These are phyloP conservation scores for Scophthalmus maximus DNA, from an alignment of 2,113 vertebrate species.

Conservation along the genomic window DNA sequence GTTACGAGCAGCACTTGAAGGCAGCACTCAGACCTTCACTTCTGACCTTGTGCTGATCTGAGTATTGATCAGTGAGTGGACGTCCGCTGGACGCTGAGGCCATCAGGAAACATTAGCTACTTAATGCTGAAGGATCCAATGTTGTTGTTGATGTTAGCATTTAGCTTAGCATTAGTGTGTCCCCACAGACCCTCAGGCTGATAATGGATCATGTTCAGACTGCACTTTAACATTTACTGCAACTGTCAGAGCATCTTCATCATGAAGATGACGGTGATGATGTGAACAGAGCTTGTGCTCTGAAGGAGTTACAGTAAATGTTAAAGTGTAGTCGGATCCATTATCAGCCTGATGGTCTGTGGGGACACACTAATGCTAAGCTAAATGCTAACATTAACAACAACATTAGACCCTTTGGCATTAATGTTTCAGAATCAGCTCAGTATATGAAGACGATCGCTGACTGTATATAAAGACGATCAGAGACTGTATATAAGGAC, in stretches of 20 bases:
- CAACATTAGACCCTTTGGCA: too few relatives aligned
- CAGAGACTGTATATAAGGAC: too few relatives aligned
- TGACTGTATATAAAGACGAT: too few relatives aligned
- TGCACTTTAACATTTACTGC: neutral
- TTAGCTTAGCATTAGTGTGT: constrained; percentile 49
- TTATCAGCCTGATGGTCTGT: neutral
- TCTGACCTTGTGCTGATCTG: neutral
- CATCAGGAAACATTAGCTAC: constrained; percentile 13
- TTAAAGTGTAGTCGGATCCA: too few relatives aligned
- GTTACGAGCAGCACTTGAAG: constrained; percentile 7
- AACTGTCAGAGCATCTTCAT: neutral
- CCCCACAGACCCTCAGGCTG: constrained; percentile 18
- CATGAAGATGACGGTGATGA: too few relatives aligned
- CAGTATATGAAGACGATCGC: too few relatives aligned
- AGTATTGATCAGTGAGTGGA: constrained; percentile 26
- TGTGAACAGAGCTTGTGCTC: too few relatives aligned
- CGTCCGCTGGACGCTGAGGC: too few relatives aligned
- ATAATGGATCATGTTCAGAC: constrained; percentile 22
- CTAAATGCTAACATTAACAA: neutral
- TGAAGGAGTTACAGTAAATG: too few relatives aligned
- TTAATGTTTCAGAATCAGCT: neutral
- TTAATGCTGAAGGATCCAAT: neutral
- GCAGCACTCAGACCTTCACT: constrained; percentile 37
- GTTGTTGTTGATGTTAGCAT: constrained; percentile 17
- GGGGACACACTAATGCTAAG: neutral